Evolutionary conservation across 2,888 invertebrate genomes (phyloP), one percentile per base, ranked within the genome.

Genomic region (Meteorus cinctellus): DNA sequence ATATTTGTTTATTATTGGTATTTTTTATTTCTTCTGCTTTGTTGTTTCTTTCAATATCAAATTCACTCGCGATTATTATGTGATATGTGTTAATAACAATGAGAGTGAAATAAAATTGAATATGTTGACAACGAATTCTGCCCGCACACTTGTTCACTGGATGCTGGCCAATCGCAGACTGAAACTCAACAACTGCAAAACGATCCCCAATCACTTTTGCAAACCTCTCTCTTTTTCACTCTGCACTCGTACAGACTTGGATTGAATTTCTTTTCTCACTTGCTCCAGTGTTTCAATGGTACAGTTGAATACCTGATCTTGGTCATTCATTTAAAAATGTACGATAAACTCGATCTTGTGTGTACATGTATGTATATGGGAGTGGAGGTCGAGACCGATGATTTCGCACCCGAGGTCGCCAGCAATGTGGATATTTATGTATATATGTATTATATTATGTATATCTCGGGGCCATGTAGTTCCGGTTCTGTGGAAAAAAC

Each of bases 141-240:
- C 75, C 75, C 66, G 41, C 41, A 41, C 75, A 66, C 70, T 75
- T 71, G 71, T 71, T 27, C 19, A 66, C 76, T 76, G 76, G 76
- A 76, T 76, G 76, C 76, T 76, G 76, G 72, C 67, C 76, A 76
- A 76, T 76, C 72, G 72, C 67, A 34, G 19, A 76, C 76, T 76
- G 60, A 76, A 45, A 67, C 59, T 59, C 63, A 8, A 16, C 48
- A 45, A 65, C 36, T 63, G 41, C 45, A 41, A 55, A 72, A 55
- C 27, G 72, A 66, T 71, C 67, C 68, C 67, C 34, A 48, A 60
- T 76, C 51, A 66, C 71, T 66, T 71, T 34, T 60, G 55, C 19
- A 48, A 60, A 55, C 62, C 67, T 62, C 72, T 72, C 60, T 41
- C 62, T 67, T 36, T 19, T 73, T 36, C 10, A 45, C 51, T 34